Base-by-base conservation (phyloP, 2,888 invertebrate genomes). In the Plebejus melissa region DNA sequence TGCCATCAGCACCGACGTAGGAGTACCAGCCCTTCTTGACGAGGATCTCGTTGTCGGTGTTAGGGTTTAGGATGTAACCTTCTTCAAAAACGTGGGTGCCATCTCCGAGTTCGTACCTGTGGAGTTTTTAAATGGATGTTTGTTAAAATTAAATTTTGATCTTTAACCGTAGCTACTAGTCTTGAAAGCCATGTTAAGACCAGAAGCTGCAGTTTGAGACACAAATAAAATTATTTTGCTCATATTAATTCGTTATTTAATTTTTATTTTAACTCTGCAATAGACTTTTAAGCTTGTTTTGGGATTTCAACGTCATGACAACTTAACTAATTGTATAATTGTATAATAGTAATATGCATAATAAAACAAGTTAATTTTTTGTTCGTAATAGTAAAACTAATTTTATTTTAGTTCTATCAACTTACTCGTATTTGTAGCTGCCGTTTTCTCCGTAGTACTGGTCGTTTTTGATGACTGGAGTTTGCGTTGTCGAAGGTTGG, bases 361-460 rank as follows among this genome's bases (percentile, higher is more conserved):
- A 13, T 9, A 2, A 50, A 50, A 71, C 50, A 28, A 46, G 71
- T 71, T 28, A 32, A 9, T 22, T 71, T 71, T 71, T 71, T 71
- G 22, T 28, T 11, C 11, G 1, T 13, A 50, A 46, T 11, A 11
- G 22, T 46, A 38, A 41, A n/a, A 71, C 71, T 70, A 69, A 70
- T 70, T 70, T 70, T 46, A 38, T 70, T 70, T 0, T 58, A 6
- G 7, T 6, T 58, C n/a, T 58, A 78, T 76, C n/a, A 77, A 91
- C 94, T 94, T 81, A 94, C 94, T 94, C 94, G 80, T 93, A 94
- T 86, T 88, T 93, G 83, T 94, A 94, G 81, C 89, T 87, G 77
- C 94, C 94, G 78, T 94, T 89, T 16, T 90, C 90, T 74, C 93
- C 93, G 71, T 83, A 84, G 60, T 80, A 84, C 76, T 90, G 90